Evolutionary conservation across 2,113 vertebrate species (phyloP).

Genomic region (Grammomys surdaster): DNA sequence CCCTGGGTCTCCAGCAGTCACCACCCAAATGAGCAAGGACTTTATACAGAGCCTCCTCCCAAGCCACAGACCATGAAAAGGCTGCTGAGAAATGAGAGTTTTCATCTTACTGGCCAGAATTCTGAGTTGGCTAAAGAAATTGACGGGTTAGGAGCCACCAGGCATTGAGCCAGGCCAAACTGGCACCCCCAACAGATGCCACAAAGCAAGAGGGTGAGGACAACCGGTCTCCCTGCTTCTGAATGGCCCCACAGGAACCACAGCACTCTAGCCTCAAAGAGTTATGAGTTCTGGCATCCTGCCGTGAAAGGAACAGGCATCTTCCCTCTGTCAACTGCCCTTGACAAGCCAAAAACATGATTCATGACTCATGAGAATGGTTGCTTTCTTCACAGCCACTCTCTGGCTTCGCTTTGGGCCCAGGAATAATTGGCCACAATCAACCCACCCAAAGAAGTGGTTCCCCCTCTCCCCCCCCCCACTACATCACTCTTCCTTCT

Average conservation of each 20-base stretch:
- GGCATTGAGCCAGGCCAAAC: neutral
- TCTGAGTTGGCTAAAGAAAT: constrained; percentile 32
- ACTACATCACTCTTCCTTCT: constrained; percentile 83
- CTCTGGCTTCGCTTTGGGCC: constrained; percentile 60
- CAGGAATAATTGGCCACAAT: constrained; percentile 80
- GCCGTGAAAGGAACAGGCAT: constrained; percentile 78
- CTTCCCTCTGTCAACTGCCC: constrained; percentile 83
- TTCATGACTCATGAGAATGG: constrained; percentile 82
- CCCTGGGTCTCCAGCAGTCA: neutral
- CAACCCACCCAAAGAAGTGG: constrained; percentile 83
- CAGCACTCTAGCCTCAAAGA: constrained; percentile 81
- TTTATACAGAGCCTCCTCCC: neutral
- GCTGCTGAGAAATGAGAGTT: neutral
- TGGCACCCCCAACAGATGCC: neutral
- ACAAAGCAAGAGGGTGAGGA: constrained; percentile 61
- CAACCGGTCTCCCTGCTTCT: constrained; percentile 73
- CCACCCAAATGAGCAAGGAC: neutral
- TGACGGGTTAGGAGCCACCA: neutral
- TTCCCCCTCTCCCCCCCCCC: constrained; percentile 81
- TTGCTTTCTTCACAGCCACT: constrained; percentile 75
- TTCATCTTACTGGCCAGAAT: neutral
- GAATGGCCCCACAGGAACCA: constrained; percentile 72
- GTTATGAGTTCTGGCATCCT: constrained; percentile 84
- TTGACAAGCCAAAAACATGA: constrained; percentile 79
- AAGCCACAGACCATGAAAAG: neutral